phyloP scores from a whole-genome alignment of 2,113 vertebrate genomes.

The Zapornia atra region DNA sequence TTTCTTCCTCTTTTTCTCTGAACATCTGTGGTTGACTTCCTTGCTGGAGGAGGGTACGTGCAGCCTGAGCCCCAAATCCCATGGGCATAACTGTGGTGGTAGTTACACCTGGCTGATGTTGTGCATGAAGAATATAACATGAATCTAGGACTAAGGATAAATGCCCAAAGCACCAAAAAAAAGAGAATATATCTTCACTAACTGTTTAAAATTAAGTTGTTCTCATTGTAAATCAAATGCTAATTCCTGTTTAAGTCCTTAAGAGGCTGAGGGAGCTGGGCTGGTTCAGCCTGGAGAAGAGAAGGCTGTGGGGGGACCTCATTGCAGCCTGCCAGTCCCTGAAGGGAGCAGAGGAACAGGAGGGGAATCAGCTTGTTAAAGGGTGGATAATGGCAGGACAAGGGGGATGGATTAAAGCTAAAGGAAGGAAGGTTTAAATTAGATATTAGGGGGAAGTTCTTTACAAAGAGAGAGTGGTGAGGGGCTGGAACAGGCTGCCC shows the following conservation, averaged over 20 bases:
- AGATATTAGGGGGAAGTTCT: no score
- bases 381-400: no score
- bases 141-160: not conserved
- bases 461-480: no score
- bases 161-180: not conserved
- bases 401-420: no score
- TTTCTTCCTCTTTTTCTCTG: not conserved
- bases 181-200: not conserved
- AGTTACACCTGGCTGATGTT: not conserved
- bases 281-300: no score
- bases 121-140: not conserved
- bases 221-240: not conserved
- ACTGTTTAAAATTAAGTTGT: not conserved
- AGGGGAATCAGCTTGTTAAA: no score
- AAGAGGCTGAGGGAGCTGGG: no score
- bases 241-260: not conserved
- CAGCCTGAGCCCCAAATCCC: not conserved
- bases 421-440: no score
- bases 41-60: not conserved
- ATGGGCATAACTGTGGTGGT: fast-evolving
- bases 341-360: no score
- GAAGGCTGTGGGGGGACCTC: no score
- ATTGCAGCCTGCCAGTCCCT: no score
- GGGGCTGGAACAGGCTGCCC: no score
- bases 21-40: not conserved